phyloP scores from a whole-genome alignment of 2,113 vertebrate species.

The Muscicapa adusta region DNA sequence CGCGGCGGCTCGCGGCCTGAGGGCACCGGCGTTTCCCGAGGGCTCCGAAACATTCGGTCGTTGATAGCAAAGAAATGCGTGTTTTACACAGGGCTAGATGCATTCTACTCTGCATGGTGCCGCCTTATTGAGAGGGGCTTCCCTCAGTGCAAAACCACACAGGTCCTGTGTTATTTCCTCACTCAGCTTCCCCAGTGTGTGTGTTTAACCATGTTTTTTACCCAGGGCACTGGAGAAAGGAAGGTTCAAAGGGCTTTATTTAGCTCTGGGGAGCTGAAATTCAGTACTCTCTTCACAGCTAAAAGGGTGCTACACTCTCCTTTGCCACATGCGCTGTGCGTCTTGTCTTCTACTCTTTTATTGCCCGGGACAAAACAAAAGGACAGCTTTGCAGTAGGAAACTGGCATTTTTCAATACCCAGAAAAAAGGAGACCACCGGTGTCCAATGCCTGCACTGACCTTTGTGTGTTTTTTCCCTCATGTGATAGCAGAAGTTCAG shows the following conservation, averaged over 20 bases:
- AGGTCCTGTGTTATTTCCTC: neutral
- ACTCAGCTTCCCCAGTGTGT: neutral
- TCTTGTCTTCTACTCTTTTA: neutral
- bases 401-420: neutral
- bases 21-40: rapidly evolving
- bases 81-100: neutral
- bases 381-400: neutral
- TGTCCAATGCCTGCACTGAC: rapidly evolving
- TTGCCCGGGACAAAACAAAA: neutral
- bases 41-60: rapidly evolving
- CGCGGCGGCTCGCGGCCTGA: neutral
- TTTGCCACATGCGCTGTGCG: rapidly evolving
- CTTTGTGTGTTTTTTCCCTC: rapidly evolving
- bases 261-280: neutral
- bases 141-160: neutral
- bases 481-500: neutral
- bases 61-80: rapidly evolving
- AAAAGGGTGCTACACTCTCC: rapidly evolving
- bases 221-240: neutral
- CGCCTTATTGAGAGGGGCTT: rapidly evolving
- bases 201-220: rapidly evolving
- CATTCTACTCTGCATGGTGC: neutral
- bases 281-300: rapidly evolving
- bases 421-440: neutral
- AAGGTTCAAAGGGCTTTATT: neutral